phyloP scores from a whole-genome alignment of 1,140 invertebrate species.

The Drosophila murphyi region DNA sequence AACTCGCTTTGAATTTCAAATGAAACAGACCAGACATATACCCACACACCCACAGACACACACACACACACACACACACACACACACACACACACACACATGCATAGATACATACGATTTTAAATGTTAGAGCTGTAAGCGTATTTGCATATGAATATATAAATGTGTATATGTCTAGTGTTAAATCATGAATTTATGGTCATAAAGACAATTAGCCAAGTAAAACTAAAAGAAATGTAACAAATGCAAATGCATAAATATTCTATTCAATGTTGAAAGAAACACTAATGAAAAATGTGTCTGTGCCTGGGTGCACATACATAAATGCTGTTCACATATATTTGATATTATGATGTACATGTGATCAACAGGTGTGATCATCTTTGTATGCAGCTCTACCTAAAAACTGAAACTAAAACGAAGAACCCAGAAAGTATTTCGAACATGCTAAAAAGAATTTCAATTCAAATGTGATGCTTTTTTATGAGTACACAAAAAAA shows the following conservation, averaged over 20 bases:
- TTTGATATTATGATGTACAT: background rate
- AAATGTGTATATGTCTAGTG: slow-evolving; percentile 37
- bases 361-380: background rate
- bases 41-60: background rate
- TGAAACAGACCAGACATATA: too few species aligned
- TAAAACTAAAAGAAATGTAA: background rate
- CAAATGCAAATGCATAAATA: slow-evolving; percentile 4
- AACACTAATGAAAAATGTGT: background rate
- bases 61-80: background rate
- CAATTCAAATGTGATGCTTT: slow-evolving; percentile 69
- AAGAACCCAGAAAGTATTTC: slow-evolving; percentile 29
- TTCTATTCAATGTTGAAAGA: background rate
- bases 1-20: too few species aligned
- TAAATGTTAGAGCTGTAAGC: slow-evolving; percentile 39
- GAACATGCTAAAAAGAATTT: slow-evolving; percentile 10
- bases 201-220: slow-evolving; percentile 41
- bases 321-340: background rate
- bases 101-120: slow-evolving; percentile 13
- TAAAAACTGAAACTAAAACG: slow-evolving; percentile 2
- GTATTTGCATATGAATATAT: slow-evolving; percentile 17
- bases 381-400: slow-evolving; percentile 7
- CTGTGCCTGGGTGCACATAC: background rate
- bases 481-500: slow-evolving; percentile 47
- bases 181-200: slow-evolving; percentile 44
- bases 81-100: background rate